These are phyloP conservation scores for Hyles lineata DNA, from an alignment of 2,888 invertebrate species.

Conservation along the genomic window DNA sequence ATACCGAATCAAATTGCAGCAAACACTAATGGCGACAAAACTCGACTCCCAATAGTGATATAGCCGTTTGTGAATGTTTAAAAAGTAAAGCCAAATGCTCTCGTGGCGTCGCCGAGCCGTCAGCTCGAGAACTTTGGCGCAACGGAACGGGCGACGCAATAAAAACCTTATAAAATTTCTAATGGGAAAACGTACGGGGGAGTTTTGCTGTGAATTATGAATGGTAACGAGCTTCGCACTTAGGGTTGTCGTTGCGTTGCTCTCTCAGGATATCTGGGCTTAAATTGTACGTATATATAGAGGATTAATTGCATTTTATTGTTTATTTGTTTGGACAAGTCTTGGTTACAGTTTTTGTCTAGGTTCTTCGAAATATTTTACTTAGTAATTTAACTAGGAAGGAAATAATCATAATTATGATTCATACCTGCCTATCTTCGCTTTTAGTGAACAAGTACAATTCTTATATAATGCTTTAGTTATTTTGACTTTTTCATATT, in stretches of 20 bases:
- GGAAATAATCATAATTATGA: too few relatives aligned
- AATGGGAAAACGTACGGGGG: constrained; percentile 83
- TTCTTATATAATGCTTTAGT: too few relatives aligned
- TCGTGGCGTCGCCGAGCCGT: constrained; percentile 47
- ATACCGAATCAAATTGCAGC: not conserved
- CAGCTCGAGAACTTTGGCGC: constrained; percentile 67
- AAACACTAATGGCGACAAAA: not conserved
- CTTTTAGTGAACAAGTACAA: too few relatives aligned
- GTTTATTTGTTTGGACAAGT: not conserved
- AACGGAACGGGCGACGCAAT: constrained; percentile 62
- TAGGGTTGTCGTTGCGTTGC: constrained; percentile 36
- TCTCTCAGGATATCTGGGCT: constrained; percentile 31
- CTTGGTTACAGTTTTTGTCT: constrained; percentile 31
- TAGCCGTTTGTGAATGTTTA: constrained; percentile 31
- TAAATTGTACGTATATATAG: constrained; percentile 2
- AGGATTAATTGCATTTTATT: not conserved
- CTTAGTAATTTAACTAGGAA: not conserved
- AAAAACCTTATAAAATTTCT: constrained; percentile 84
- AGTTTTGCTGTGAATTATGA: constrained; percentile 83
- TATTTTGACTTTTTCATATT: too few relatives aligned
- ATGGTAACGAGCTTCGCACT: constrained; percentile 77
- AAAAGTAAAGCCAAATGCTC: constrained; percentile 31
- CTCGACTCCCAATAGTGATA: constrained; percentile 6
- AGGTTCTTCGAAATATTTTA: not conserved
- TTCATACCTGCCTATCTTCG: too few relatives aligned